Base-by-base conservation (phyloP, 2,113 vertebrate genomes). In the Macaca mulatta region DNA sequence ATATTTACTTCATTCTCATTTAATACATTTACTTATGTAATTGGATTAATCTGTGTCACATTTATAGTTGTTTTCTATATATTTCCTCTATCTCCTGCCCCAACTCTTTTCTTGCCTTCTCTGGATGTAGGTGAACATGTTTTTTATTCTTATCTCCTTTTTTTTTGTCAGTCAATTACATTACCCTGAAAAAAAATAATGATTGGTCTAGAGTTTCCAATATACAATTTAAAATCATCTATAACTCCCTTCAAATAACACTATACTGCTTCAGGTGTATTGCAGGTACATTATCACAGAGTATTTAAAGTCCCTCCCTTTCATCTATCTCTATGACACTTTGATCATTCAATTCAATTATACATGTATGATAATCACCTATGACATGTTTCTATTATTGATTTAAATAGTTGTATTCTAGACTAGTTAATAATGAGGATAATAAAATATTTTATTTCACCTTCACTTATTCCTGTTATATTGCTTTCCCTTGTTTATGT, bases 81-180 rank as follows among this genome's bases (percentile, higher is more conserved):
- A 50, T 40, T 50, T 22, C 5, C 10, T 43, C 10, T 18, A 35
- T 55, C 3, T 13, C 67, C 5, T 5, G n/a, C 0, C 10, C 2
- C 35, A 74, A 22, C 16, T 2, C 35, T 8, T 72, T 72, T 86
- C 6, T 8, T 64, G 7, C n/a, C 16, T 61, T 80, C 12, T 82
- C 8, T 82, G 23, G 50, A 13, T n/a, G 43, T 80, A 52, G 59
- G 1, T 67, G 13, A n/a, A 5, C 7, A 57, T 67, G 35, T 61
- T 50, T 75, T 92, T 67, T 40, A 10, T 38, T 30, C 81, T 17
- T n/a, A 20, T 38, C 32, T 59, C 38, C n/a, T 55, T 30, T 17
- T 17, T 17, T 30, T 87, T 38, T 13, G 17, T 23, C n/a, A 25
- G 8, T 82, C 75, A n/a, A 4, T 43, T 48, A 45, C 48, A 1